Evolutionary conservation across 2,113 vertebrate species (phyloP), one percentile per base, ranked within the genome.

Genomic region (Steatornis caripensis): DNA sequence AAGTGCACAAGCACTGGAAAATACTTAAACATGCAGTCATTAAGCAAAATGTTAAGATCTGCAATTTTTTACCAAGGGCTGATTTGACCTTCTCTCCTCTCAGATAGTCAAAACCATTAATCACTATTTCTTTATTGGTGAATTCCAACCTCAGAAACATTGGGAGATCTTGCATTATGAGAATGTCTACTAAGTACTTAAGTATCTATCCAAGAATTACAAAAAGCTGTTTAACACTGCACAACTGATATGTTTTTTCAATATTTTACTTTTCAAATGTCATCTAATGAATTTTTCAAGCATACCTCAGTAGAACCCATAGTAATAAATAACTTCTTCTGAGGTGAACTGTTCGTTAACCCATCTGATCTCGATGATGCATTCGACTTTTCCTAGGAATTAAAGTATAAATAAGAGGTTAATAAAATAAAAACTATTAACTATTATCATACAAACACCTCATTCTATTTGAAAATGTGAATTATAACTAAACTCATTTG

Each of bases 241-340:
- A 84, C 15, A 93, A 75, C 14, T 43, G 10, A 36, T 60, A 72
- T 0, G 1, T 3, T 57, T 71, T 77, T 77, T 36, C 37, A 51
- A 10, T 54, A 78, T 51, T 91, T 85, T 68, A 69, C 15, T 58
- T 90, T 65, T 39, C 13, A 88, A 64, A 79, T 62, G 15, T 39
- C 20, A 86, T 58, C 34, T 75, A 90, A 60, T 36, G 2, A 71
- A 48, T 84, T 92, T 84, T 92, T 83, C 53, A 90, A 62, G 37
- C 77, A 45, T 97, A 98, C 99, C 98, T 99, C 98, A 36, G 94
- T 96, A 93, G 94, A 97, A 34, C 98, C 98, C 46, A 88, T 97
- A 23, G 98, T 98, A 88, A 99, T 95, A 91, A 98, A 98, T 41
- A 99, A 98, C 62, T 98, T 98, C 96, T 96, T 98, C 91, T 98